A percentile compares a stretch with the other conserved stretches of the same genome.
These are phyloP conservation scores for Neolamprologus caudopunctatus DNA, from an alignment of 2,113 vertebrate genomes.

Conservation along the genomic window DNA sequence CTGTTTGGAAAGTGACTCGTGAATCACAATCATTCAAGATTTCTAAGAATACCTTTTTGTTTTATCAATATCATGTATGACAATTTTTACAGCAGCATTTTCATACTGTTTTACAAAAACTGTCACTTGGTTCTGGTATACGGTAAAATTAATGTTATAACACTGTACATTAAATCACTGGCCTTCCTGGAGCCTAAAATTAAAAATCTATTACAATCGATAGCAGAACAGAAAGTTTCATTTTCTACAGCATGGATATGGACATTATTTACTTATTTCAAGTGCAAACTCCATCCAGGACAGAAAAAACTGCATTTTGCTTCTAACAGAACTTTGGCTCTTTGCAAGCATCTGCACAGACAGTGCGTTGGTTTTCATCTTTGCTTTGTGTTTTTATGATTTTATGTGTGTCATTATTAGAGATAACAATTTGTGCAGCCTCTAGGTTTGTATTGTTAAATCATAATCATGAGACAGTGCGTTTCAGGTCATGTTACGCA, in stretches of 20 bases:
- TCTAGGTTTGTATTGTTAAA: neutral
- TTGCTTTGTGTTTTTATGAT: neutral
- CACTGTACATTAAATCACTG: neutral
- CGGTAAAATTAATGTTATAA: neutral
- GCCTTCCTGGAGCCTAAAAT: neutral
- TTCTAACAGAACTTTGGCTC: neutral
- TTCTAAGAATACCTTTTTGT: neutral
- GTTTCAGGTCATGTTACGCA: neutral
- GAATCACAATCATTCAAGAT: neutral
- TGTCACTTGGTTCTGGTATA: neutral
- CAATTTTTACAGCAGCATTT: neutral
- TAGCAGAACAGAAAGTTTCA: neutral
- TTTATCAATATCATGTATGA: neutral
- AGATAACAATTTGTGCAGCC: neutral
- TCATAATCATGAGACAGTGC: fast-evolving
- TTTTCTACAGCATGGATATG: neutral
- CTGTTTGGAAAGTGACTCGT: neutral
- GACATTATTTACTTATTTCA: neutral
- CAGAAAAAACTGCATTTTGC: neutral
- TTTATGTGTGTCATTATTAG: neutral
- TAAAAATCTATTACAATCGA: neutral
- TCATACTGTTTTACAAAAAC: neutral
- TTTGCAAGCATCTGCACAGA: neutral
- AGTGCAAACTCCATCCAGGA: neutral
- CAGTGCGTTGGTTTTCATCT: neutral